A percentile compares a stretch with the other conserved stretches of the same genome.
phyloP scores from a whole-genome alignment of 2,797 vertebrate species.

The Hylomyscus alleni region DNA sequence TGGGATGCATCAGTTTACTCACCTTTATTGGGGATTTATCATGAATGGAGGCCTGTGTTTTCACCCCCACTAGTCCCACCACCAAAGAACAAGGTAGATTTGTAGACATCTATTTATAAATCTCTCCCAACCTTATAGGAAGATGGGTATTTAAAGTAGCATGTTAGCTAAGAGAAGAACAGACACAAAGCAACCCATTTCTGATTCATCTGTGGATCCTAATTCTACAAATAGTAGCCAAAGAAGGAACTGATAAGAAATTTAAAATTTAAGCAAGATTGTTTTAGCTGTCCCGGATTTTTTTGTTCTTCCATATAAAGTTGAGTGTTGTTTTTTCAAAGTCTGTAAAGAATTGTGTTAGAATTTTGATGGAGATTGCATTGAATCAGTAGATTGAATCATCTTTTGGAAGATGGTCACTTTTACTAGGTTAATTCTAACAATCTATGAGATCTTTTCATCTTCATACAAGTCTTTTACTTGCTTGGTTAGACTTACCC shows the following conservation, averaged over 20 bases:
- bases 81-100: background rate
- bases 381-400: background rate
- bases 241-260: background rate
- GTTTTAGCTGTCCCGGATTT: background rate
- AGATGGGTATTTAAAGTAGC: background rate
- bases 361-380: background rate
- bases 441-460: background rate
- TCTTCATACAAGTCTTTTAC: background rate
- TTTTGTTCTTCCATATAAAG: background rate
- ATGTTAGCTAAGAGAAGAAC: background rate
- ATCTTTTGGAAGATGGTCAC: background rate
- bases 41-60: background rate
- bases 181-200: background rate
- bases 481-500: background rate
- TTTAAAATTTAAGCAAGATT: background rate
- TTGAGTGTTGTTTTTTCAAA: background rate
- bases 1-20: background rate
- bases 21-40: conserved; percentile 14
- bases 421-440: background rate
- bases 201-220: background rate
- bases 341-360: background rate
- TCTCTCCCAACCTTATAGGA: background rate
- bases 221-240: background rate
- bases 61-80: too few species aligned
- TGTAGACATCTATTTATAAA: background rate